Evolutionary conservation across 2,113 vertebrate genomes (phyloP).

Genomic region (Zootoca vivipara): DNA sequence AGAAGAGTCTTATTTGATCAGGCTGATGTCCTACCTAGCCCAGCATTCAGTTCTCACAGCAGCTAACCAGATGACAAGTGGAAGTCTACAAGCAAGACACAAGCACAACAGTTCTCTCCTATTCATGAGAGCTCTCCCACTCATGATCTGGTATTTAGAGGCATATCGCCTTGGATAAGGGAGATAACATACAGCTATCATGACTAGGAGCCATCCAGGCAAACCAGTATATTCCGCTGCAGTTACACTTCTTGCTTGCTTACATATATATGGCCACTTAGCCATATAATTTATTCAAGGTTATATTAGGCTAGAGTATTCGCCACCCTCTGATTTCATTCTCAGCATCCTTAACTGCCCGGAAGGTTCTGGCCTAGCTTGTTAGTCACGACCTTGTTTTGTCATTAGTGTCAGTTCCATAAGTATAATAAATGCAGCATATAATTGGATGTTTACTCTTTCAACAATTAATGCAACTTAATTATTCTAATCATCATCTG

Average conservation of each 20-base stretch:
- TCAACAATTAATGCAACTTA: neutral
- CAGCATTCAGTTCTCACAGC: too few relatives aligned
- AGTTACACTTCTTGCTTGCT: neutral
- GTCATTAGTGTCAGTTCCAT: neutral
- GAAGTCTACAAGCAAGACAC: neutral
- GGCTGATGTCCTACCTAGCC: too few relatives aligned
- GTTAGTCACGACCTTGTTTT: conserved; percentile 1
- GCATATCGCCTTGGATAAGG: neutral
- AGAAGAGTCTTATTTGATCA: too few relatives aligned
- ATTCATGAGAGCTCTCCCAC: neutral
- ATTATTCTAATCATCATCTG: neutral
- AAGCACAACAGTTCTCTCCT: neutral
- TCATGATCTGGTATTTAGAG: neutral
- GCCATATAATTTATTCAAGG: neutral
- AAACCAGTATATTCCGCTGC: neutral
- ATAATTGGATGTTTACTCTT: neutral
- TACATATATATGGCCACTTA: neutral
- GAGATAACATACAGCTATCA: neutral
- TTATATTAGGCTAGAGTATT: neutral
- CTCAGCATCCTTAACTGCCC: neutral
- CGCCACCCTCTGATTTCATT: neutral
- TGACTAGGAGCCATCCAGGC: neutral
- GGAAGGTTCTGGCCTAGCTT: conserved; percentile 1
- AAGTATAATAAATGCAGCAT: neutral
- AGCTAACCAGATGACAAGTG: neutral